A percentile compares a stretch with the other conserved stretches of the same genome.
phyloP scores from a whole-genome alignment of 2,113 vertebrate genomes.

The Brachyhypopomus gauderio region DNA sequence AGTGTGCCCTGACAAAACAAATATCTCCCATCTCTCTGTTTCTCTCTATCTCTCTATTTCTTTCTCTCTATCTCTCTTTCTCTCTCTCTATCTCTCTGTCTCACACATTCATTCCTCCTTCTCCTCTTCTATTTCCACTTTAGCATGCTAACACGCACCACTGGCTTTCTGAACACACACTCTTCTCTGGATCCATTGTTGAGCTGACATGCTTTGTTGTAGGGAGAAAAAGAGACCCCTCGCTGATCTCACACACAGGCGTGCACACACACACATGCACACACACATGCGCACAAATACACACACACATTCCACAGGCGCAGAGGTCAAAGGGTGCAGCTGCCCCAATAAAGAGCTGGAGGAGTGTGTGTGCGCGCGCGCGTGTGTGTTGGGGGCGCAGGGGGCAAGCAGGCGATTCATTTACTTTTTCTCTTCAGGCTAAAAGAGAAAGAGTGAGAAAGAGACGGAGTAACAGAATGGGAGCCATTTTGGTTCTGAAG shows the following conservation, averaged over 20 bases:
- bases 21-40: slow-evolving; percentile 57
- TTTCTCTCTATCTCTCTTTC: slow-evolving; percentile 28
- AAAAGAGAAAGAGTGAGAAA: slow-evolving; percentile 41
- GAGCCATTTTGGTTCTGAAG: slow-evolving; percentile 47
- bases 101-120: slow-evolving; percentile 24
- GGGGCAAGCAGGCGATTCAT: slow-evolving; percentile 64
- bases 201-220: slow-evolving; percentile 78
- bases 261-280: slow-evolving; percentile 51
- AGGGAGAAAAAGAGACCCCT: slow-evolving; percentile 67
- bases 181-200: slow-evolving; percentile 76
- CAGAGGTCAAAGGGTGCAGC: slow-evolving; percentile 80
- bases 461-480: slow-evolving; percentile 29
- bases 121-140: slow-evolving; percentile 50
- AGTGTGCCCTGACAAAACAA: slow-evolving; percentile 72
- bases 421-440: slow-evolving; percentile 63
- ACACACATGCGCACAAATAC: slow-evolving; percentile 29
- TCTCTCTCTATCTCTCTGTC: slow-evolving; percentile 36
- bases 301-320: slow-evolving; percentile 74
- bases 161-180: slow-evolving; percentile 75
- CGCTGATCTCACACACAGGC: slow-evolving; percentile 36
- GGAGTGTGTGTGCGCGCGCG: slow-evolving; percentile 46
- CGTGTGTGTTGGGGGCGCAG: slow-evolving; percentile 47
- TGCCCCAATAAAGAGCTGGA: slow-evolving; percentile 74
- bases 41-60: slow-evolving; percentile 29
- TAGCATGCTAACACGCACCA: slow-evolving; percentile 74